Base-by-base conservation (phyloP, 2,888 invertebrate species). In the Lissocephala sabroskyi region DNA sequence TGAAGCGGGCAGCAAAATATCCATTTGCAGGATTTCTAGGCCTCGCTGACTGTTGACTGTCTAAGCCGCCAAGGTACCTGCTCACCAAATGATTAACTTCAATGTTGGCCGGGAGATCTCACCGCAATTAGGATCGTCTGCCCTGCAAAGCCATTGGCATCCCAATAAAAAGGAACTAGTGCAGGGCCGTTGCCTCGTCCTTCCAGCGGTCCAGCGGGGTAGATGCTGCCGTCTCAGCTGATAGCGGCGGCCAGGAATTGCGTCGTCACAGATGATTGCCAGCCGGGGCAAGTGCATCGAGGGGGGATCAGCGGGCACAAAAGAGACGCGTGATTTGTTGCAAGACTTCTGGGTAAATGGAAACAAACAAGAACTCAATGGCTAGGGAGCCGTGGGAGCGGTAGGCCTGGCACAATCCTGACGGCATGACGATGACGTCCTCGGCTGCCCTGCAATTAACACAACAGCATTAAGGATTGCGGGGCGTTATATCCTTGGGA, bases 311-410 rank as follows among this genome's bases (percentile, higher is more conserved):
- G 33, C 39, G 19, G 35, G 44, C 45, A 60, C 58, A 70, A 70
- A n/a, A 59, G 63, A 62, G 63, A 65, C 61, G 50, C 65, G 75
- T 75, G 71, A 73, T 73, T 75, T 73, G 71, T 73, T 75, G 71
- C 71, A 67, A 73, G 75, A 73, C 75, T 73, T 73, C 71, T 62
- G 35, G 59, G 65, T 73, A 73, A 73, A 73, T 73, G 75, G 71
- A n/a, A n/a, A n/a, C 75, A 71, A 71, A 71, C 61, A 71, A 71
- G 61, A 59, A 45, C 46, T 26, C 47, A 41, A 29, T 49, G 56
- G 59, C 49, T 53, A 62, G 60, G 55, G 35, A 53, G 66, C 65
- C 71, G 75, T 73, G 71, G 75, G 71, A 73, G 61, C 66, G 26
- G 65, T 35, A 16, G 65, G 71, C 67, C 68, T 71, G 74, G 65